phyloP scores from a whole-genome alignment of 2,113 vertebrate species.

The Protobothrops mucrosquamatus region DNA sequence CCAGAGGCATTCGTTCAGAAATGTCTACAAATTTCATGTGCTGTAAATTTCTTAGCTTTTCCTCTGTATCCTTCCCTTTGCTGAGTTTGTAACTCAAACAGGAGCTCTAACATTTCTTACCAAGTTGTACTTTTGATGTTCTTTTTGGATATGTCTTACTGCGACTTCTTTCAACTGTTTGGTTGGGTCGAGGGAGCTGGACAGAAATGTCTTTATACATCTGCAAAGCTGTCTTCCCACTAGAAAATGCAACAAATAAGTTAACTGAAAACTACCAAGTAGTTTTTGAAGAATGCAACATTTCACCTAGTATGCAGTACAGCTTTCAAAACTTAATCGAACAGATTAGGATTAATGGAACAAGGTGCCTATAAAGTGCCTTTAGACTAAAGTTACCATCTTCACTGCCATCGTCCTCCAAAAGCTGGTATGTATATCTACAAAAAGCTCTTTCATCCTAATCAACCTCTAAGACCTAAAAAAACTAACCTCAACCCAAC shows the following conservation, averaged over 20 bases:
- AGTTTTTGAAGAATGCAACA: neutral
- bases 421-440: neutral
- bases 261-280: slow-evolving; percentile 28
- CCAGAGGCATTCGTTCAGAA: neutral
- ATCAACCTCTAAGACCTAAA: neutral
- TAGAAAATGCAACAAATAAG: slow-evolving; percentile 62
- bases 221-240: slow-evolving; percentile 77
- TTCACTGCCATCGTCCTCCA: neutral
- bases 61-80: neutral
- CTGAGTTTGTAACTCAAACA: neutral
- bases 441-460: neutral
- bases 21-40: neutral
- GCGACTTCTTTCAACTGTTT: slow-evolving; percentile 77
- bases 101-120: slow-evolving; percentile 56
- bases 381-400: neutral
- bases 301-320: neutral
- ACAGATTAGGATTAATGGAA: neutral
- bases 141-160: slow-evolving; percentile 90
- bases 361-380: neutral
- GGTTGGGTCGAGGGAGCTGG: slow-evolving; percentile 79
- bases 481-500: neutral
- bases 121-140: slow-evolving; percentile 62
- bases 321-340: neutral
- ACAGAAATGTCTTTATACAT: slow-evolving; percentile 79
- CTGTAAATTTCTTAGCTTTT: neutral